Base-by-base conservation (phyloP, 2,113 vertebrate species). In the Numida meleagris region DNA sequence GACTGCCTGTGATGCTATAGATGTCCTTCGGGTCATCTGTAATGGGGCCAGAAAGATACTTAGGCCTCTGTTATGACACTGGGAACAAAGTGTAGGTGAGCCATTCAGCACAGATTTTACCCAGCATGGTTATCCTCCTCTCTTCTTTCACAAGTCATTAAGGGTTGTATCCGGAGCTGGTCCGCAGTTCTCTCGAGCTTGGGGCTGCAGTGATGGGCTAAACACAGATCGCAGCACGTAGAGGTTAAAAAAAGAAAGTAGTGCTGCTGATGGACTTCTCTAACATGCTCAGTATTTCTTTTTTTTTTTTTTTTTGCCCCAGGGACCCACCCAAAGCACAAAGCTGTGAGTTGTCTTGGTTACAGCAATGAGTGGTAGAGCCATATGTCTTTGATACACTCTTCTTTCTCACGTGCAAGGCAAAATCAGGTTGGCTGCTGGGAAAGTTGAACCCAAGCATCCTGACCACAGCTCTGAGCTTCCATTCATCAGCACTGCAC, bases 381-480 rank as follows among this genome's bases (percentile, higher is more conserved):
- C 29, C 43, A 0, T 1, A 4, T 25, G 4, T 78, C 51, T 59
- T 61, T 78, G 73, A 17, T 13, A 2, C 1, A 1, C 15, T 77
- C 17, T 20, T 79, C 66, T 78, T 71, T 63, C 14, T 50, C 11
- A 0, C 3, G 38, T 20, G 24, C 16, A 13, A 67, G 42, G 33
- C 46, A 25, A 40, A 31, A 34, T 45, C 68, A 45, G 8, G 14
- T 38, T 53, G 85, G 57, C 27, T 20, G 4, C 24, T 57, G 45
- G n/a, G 42, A 16, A 48, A 17, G 34, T 0, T 50, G 51, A 84
- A 66, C 31, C 23, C 40, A 33, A 62, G 59, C 0, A 0, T 7
- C 53, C 40, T 5, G 40, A 14, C 21, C 31, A 16, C 15, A 46
- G 58, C 50, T 73, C n/a, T 45, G 27, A 57, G 15, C 42, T 55